Evolutionary conservation across 2,888 invertebrate species (phyloP).

Genomic region (Laothoe populi): DNA sequence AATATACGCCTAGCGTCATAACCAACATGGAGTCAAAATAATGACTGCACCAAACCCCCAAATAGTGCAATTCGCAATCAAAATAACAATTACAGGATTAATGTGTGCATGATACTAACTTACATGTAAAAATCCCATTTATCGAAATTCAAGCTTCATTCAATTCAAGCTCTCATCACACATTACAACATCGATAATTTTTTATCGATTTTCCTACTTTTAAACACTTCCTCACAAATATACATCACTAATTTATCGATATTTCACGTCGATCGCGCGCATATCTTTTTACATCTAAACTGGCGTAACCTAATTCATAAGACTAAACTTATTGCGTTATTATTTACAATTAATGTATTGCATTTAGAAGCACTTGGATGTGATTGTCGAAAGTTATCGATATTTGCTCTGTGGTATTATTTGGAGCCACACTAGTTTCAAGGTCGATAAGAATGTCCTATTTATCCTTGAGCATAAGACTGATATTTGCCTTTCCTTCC

Average conservation of each 20-base stretch:
- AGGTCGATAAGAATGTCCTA: not conserved
- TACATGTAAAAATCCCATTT: too few species aligned
- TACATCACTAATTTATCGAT: slow-evolving; percentile 6
- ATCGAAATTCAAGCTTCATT: too few species aligned
- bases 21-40: too few species aligned
- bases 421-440: not conserved
- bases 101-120: too few species aligned
- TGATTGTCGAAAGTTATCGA: not conserved
- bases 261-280: not conserved
- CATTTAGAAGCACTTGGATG: slow-evolving; percentile 26
- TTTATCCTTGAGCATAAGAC: too few species aligned
- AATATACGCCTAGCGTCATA: too few species aligned
- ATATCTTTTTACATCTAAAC: slow-evolving; percentile 16
- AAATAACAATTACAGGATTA: too few species aligned
- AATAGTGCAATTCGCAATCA: too few species aligned
- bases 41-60: too few species aligned
- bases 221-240: not conserved
- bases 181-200: not conserved
- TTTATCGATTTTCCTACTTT: not conserved
- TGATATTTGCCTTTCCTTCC: too few species aligned
- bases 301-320: slow-evolving; percentile 9
- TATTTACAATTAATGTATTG: slow-evolving; percentile 20
- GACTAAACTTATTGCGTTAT: slow-evolving; percentile 20
- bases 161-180: too few species aligned
- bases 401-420: not conserved